These are phyloP conservation scores for Lota lota DNA, from an alignment of 2,113 vertebrate genomes.

Conservation along the genomic window DNA sequence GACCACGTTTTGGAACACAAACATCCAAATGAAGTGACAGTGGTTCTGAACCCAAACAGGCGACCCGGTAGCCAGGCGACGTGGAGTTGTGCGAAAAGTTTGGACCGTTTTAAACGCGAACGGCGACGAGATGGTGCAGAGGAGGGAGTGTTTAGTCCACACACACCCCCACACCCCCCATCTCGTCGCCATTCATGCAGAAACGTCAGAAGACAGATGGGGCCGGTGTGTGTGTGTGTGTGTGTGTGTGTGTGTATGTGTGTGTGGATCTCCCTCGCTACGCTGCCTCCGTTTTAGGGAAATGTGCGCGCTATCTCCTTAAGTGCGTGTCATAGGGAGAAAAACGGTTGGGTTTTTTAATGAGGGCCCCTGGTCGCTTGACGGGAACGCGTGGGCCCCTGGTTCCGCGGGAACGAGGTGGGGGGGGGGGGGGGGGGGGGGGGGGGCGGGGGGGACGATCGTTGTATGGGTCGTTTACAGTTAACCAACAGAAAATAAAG, in stretches of 20 bases:
- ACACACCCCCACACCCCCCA: neutral
- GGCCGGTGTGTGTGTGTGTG: no score
- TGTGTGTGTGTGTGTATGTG: slow-evolving; percentile 25
- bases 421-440: neutral
- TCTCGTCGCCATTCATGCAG: slow-evolving; percentile 43
- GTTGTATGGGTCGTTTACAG: slow-evolving; percentile 38
- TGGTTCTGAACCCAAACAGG: no score
- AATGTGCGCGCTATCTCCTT: slow-evolving; percentile 63
- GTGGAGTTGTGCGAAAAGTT: no score
- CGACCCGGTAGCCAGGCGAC: no score
- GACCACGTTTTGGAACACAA: no score
- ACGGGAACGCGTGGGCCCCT: slow-evolving; percentile 24
- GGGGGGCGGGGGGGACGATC: slow-evolving; percentile 2
- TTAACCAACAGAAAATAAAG: no score
- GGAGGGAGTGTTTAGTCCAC: slow-evolving; percentile 5
- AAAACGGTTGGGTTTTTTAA: slow-evolving; percentile 61
- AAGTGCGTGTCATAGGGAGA: slow-evolving; percentile 64
- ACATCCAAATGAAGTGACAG: no score
- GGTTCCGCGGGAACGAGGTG: slow-evolving; percentile 10
- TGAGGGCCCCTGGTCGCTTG: slow-evolving; percentile 39
- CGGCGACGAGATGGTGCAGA: slow-evolving; percentile 1
- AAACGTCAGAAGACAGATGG: slow-evolving; percentile 59
- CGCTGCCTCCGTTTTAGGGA: no score
- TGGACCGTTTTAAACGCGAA: neutral
- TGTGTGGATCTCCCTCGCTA: slow-evolving; percentile 8